Evolutionary conservation across 2,113 vertebrate species (phyloP).

Genomic region (Oncorhynchus nerka): DNA sequence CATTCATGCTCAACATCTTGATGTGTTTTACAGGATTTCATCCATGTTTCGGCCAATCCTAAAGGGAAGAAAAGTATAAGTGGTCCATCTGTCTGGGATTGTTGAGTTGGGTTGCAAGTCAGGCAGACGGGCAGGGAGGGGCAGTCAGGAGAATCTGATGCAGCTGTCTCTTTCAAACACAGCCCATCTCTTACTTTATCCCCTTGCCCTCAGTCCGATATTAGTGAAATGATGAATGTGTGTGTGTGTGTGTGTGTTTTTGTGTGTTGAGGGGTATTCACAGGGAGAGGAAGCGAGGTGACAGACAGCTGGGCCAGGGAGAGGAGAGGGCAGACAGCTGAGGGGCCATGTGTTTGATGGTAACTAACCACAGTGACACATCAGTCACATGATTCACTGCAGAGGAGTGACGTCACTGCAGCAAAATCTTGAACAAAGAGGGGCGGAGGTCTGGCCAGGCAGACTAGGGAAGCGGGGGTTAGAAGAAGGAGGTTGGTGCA

Average conservation of each 20-base stretch:
- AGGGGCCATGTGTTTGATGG: not conserved
- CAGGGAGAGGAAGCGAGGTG: not conserved
- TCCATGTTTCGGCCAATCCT: not conserved
- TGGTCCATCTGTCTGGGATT: not conserved
- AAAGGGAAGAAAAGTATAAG: not conserved
- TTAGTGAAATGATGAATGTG: not conserved
- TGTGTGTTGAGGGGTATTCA: not conserved
- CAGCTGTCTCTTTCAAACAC: not conserved
- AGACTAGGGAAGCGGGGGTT: slow-evolving; percentile 14
- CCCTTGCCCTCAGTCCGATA: not conserved
- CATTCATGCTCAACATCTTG: not conserved
- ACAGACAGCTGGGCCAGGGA: no score
- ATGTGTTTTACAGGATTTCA: not conserved
- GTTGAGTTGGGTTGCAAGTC: not conserved
- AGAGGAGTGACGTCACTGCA: slow-evolving; percentile 63
- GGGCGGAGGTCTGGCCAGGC: slow-evolving; percentile 20
- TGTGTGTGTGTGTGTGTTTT: no score
- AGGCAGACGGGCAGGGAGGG: not conserved
- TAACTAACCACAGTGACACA: slow-evolving; percentile 20
- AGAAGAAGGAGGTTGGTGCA: not conserved
- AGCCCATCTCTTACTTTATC: not conserved
- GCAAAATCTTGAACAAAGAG: slow-evolving; percentile 52
- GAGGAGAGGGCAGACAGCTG: slow-evolving; percentile 1
- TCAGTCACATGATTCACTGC: slow-evolving; percentile 56
- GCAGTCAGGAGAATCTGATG: not conserved